Evolutionary conservation across 2,797 vertebrate species (phyloP), one percentile per base, ranked within the genome.

Genomic region (Molossus molossus): DNA sequence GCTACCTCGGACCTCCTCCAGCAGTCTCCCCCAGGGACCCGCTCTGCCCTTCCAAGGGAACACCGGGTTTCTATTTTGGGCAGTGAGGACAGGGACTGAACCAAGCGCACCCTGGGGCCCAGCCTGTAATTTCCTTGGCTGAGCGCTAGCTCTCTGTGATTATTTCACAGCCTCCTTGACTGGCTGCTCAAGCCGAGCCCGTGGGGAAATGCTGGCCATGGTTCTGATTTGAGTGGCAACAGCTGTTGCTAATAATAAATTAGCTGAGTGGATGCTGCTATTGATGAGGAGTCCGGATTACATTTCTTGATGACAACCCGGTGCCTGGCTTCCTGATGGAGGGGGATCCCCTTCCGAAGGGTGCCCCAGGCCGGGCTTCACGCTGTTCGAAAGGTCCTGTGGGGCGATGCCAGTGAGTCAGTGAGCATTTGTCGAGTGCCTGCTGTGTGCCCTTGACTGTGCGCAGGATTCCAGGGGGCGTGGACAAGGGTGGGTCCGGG

Each of bases 231-330:
- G 93, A 93, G 96, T 94, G 95, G 85, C 81, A 95, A 29, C 10
- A 37, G 90, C 75, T 83, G 92, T 69, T 92, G 87, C 97, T 96
- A 94, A 97, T 96, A 95, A 96, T 97, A 97, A 94, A 84, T 93
- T 72, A 89, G 94, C 89, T 96, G 96, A 92, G 83, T 21, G 17
- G 91, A 62, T 0, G 3, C 64, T 90, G 79, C 80, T 75, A 1
- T 82, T 85, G 93, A 84, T 25, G 86, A 60, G 60, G 82, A 88
- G 86, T 75, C 82, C 0, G 1, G 73, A 37, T 88, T 69, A 62
- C 64, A 27, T 92, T 82, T 89, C 91, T 90, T 57, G 21, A 64
- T 81, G 86, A 84, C 88, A 93, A 29, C 29, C 70, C 27, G 15
- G 70, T 37, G 67, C n/a, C 91, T 53, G 62, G 33, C 73, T 95